Base-by-base conservation (phyloP, 1,140 invertebrate genomes). In the Drosophila carrolli region DNA sequence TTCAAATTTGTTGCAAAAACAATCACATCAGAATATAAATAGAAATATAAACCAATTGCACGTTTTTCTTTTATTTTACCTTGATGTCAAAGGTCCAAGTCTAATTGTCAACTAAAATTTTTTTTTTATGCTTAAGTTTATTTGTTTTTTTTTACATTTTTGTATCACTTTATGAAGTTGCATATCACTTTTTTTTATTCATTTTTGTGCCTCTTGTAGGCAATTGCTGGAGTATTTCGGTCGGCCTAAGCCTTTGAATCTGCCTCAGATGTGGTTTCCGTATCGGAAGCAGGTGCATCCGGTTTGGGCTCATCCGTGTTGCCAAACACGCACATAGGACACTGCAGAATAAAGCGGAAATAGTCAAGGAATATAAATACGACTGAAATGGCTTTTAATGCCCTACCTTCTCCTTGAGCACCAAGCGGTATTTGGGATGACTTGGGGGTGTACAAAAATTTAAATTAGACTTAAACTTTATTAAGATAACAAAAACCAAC, bases 361-460 rank as follows among this genome's bases (percentile, higher is more conserved):
- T 19, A 37, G 11, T 50, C 6, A 19, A 11, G 4, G 1, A 14
- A 51, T 40, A 38, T 46, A 4, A 10, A 16, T 32, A 32, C 8
- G 29, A 32, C 8, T 16, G 46, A 57, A 0, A 37, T 14, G 23
- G n/a, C 29, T 35, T 35, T 29, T 9, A 41, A 10, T 44, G 48
- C n/a, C 32, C 40, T 41, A 83, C 81, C 81, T 86, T 96, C 89
- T 95, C 94, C 63, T 95, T 93, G 14, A 97, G 93, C 47, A 95
- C 96, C 67, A 94, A 93, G 75, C 95, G 94, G 88, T 96, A 97
- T 80, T 96, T 96, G 11, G 96, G 96, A 93, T 97, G 96, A 78
- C 96, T 96, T 73, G 2, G 6, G 10, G 5, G 2, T 7, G 11
- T 5, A 5, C 9, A 16, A 1, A 38, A 50, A 51, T 10, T 2